Evolutionary conservation across 1,140 invertebrate genomes (phyloP), one percentile per base, ranked within the genome.

Genomic region (Antheraea pernyi): DNA sequence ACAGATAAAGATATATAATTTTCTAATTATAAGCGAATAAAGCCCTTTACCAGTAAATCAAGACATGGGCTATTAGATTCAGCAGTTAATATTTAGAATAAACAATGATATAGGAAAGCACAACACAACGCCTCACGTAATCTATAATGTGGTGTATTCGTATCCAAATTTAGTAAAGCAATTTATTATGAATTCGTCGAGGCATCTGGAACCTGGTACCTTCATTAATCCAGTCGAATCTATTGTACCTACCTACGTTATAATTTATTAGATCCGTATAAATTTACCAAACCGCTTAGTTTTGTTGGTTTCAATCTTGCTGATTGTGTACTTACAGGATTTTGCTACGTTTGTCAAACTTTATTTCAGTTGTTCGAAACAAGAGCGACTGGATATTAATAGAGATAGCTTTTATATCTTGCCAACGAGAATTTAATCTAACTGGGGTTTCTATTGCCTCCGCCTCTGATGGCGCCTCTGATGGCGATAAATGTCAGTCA

Each of bases 121-220:
- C 46, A 13, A 48, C 11, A 48, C 11, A 48, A 48, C 46, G 11
- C 46, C 11, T 48, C 46, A 9, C 7, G 13, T 53, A n/a, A 53
- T 11, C 7, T 16, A 16, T 53, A 53, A 53, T 53, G 9, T 53
- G 13, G 46, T 10, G 1, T 5, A 16, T 53, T 53, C 46, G 46
- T 53, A 53, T 10, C 13, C 13, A 16, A 53, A 53, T 53, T 53
- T 9, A 16, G 46, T 6, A 16, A 53, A 53, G 46, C 16, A 53
- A 53, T 53, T 53, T 53, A 53, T 53, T 53, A 53, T 53, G 46
- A 53, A 53, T 53, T 53, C 46, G 46, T 53, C 46, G 46, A 53
- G 46, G 5, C 46, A 53, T 53, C 46, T 53, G 46, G 46, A 53
- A 53, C 46, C 46, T 13, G 46, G 46, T 53, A 16, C 11, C 46